Percentiles rank a stretch among this genome's conserved stretches.
phyloP scores from a whole-genome alignment of 2,888 invertebrate genomes.

The Coremacera marginata region DNA sequence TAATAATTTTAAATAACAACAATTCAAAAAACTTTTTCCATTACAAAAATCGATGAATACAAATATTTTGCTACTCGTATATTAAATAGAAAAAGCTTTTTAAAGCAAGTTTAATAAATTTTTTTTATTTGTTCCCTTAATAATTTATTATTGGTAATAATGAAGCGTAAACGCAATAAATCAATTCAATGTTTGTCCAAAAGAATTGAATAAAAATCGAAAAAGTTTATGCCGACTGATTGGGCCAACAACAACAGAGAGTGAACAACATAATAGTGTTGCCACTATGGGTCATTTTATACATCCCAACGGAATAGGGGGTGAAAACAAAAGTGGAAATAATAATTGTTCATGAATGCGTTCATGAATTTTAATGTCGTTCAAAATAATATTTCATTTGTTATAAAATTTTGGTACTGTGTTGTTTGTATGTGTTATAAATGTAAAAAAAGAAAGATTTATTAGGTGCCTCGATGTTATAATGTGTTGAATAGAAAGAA shows the following conservation, averaged over 20 bases:
- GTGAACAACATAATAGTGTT: neutral
- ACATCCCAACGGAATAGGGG: neutral
- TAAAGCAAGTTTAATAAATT: neutral
- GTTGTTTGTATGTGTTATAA: neutral
- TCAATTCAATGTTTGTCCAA: constrained; percentile 56
- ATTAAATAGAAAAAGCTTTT: neutral
- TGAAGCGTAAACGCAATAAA: constrained; percentile 63
- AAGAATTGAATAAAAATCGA: neutral
- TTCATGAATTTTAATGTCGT: constrained; percentile 63
- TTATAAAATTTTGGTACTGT: neutral
- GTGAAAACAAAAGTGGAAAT: constrained; percentile 36
- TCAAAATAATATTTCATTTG: constrained; percentile 25
- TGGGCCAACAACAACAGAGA: neutral
- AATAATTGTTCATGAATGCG: constrained; percentile 65
- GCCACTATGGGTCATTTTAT: neutral
- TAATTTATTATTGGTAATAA: constrained; percentile 49
- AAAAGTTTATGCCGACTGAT: constrained; percentile 14
- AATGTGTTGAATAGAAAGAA: neutral
- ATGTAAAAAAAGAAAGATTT: constrained; percentile 7
- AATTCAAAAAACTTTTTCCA: neutral
- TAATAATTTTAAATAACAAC: neutral
- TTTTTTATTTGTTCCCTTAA: neutral
- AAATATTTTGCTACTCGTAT: too few relatives aligned
- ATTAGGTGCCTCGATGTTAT: neutral
- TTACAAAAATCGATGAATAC: too few relatives aligned